Evolutionary conservation across 2,113 vertebrate genomes (phyloP).

Genomic region (Morone chrysops): DNA sequence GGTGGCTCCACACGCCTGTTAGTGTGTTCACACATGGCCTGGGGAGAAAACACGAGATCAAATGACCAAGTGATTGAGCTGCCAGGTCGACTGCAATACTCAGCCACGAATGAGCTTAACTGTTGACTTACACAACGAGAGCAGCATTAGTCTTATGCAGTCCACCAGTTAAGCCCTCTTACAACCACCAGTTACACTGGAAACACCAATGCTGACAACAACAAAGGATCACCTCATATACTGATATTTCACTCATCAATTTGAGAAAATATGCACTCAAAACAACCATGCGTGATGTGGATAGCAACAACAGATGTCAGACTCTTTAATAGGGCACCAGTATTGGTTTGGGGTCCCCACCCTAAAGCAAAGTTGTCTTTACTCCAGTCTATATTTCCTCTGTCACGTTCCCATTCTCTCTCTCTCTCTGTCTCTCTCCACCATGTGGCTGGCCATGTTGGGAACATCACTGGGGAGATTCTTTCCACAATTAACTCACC

Average conservation of each 20-base stretch:
- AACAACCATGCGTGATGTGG: too few relatives aligned
- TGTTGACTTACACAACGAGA: conserved; percentile 52
- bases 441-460: conserved; percentile 62
- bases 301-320: neutral
- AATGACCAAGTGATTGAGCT: conserved; percentile 13
- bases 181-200: conserved; percentile 5
- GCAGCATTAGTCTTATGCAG: conserved; percentile 39
- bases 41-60: neutral
- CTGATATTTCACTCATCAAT: neutral
- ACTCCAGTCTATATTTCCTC: neutral
- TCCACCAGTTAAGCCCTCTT: conserved; percentile 42
- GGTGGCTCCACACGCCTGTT: neutral
- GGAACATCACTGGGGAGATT: conserved; percentile 77
- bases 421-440: conserved; percentile 39
- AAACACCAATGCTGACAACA: neutral
- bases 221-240: neutral
- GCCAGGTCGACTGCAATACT: conserved; percentile 3
- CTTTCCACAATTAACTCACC: conserved; percentile 81
- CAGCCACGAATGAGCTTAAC: conserved; percentile 33
- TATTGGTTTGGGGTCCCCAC: neutral
- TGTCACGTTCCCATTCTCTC: conserved; percentile 28
- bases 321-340: neutral
- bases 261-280: too few relatives aligned
- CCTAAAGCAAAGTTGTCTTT: neutral
- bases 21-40: neutral